These are phyloP conservation scores for Tenrec ecaudatus DNA, from an alignment of 2,113 vertebrate genomes.

Conservation along the genomic window DNA sequence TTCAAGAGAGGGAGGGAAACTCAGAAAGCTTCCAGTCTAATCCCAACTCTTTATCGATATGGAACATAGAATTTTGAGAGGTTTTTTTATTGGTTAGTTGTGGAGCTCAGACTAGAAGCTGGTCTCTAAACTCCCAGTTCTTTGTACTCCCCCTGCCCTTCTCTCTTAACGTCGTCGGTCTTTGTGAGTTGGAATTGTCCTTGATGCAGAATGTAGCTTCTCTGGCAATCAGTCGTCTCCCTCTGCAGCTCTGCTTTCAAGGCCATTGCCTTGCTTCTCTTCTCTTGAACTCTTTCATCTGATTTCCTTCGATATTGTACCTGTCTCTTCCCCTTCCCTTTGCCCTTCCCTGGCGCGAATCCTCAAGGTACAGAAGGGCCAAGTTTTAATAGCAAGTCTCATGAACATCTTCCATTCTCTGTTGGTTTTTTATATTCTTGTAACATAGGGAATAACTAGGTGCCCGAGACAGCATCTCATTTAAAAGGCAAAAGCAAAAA, in stretches of 20 bases:
- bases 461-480: constrained; percentile 45
- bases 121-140: background rate
- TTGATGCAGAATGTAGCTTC: constrained; percentile 53
- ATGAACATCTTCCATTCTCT: constrained; percentile 49
- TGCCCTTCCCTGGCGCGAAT: background rate
- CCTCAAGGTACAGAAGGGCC: constrained; percentile 14
- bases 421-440: constrained; percentile 66
- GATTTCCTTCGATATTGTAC: background rate
- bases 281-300: constrained; percentile 63
- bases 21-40: background rate
- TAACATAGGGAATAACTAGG: constrained; percentile 46
- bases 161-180: constrained; percentile 24
- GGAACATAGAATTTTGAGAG: background rate
- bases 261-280: constrained; percentile 7
- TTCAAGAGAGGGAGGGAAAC: background rate
- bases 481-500: constrained; percentile 64
- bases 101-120: background rate
- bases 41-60: background rate
- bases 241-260: constrained; percentile 39
- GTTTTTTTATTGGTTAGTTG: background rate
- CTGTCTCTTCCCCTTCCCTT: constrained; percentile 41
- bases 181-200: constrained; percentile 64
- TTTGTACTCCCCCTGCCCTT: background rate
- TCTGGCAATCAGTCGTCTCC: constrained; percentile 53
- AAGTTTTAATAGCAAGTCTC: constrained; percentile 50